Base-by-base conservation (phyloP, 2,797 vertebrate genomes). In the Argentina silus region DNA sequence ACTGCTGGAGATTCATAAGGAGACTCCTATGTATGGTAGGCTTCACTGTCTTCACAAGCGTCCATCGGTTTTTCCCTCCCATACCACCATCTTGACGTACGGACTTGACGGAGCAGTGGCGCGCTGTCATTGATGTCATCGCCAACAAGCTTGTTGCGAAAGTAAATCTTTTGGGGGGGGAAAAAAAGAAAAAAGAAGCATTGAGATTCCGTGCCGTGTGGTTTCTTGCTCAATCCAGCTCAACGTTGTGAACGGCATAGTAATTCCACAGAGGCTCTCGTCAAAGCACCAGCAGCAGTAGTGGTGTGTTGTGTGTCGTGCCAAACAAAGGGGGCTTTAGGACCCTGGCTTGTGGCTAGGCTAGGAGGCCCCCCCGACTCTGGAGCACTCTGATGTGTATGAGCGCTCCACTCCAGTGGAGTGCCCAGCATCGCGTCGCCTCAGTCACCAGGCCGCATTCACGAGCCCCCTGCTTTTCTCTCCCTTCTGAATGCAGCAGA, bases 41-140 rank as follows among this genome's bases (percentile, higher is more conserved):
- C 48, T 78, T 59, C 81, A 83, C 81, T 77, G 72, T 76, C 59
- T 36, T 12, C 7, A 74, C 79, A 60, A 80, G 74, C 76, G 83
- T 79, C 78, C 74, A 23, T 78, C 79, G 86, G 74, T 64, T 78
- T 64, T 78, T 85, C 85, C 66, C 67, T 72, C 78, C 78, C 66
- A 73, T 80, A 70, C 83, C 75, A 36, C 88, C 82, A 87, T 90
- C 86, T 90, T 89, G 80, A 89, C 89, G 80, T 2, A 60, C 79
- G 71, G 70, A 36, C 81, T 72, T 76, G 80, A 81, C 11, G 72
- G 79, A 83, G 77, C 27, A 83, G n/a, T 10, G 43, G 10, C n/a
- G 51, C 51, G 5, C 75, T 86, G 84, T 83, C 85, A 81, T 47
- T 65, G 87, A 90, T 87, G 83, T 85, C 87, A 91, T 91, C 85